Evolutionary conservation across 1,140 invertebrate species (phyloP).

Genomic region (Helicoverpa armigera): DNA sequence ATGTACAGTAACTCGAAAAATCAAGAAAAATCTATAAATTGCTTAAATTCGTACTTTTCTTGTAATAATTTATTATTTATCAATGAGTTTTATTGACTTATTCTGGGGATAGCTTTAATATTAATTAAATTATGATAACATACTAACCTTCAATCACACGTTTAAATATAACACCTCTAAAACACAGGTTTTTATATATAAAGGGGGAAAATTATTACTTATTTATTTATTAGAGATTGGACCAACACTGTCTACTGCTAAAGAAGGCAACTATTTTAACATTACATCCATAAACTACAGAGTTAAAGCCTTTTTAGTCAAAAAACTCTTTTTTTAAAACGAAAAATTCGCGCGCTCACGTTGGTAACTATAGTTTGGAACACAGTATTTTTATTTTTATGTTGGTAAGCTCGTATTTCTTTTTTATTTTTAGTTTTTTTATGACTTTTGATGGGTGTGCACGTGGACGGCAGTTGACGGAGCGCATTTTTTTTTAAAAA

Average conservation of each 20-base stretch:
- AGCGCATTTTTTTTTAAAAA: conserved; percentile 66
- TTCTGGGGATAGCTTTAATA: too few relatives aligned
- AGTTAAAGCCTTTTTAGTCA: conserved; percentile 60
- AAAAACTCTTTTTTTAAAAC: conserved; percentile 34
- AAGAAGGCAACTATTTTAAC: conserved; percentile 73
- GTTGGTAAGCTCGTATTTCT: conserved; percentile 72
- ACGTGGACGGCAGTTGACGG: conserved; percentile 66
- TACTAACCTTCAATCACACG: conserved; percentile 59
- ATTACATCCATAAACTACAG: conserved; percentile 52
- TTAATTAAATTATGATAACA: not conserved
- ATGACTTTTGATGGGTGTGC: conserved; percentile 52
- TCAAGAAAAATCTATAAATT: too few relatives aligned
- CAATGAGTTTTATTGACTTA: too few relatives aligned
- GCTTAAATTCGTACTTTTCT: too few relatives aligned
- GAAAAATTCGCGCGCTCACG: conserved; percentile 42
- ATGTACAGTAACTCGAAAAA: too few relatives aligned
- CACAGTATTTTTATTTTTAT: conserved; percentile 53
- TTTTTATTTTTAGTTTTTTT: conserved; percentile 70
- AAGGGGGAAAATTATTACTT: conserved; percentile 56
- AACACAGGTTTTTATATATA: conserved; percentile 44
- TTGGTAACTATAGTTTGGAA: conserved; percentile 56
- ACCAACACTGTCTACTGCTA: conserved; percentile 66
- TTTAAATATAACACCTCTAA: conserved; percentile 53
- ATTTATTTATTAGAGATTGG: conserved; percentile 66
- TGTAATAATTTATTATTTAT: too few relatives aligned